Conservation (phyloP, 2,888 invertebrate species). For the Acleris laterana region DNA sequence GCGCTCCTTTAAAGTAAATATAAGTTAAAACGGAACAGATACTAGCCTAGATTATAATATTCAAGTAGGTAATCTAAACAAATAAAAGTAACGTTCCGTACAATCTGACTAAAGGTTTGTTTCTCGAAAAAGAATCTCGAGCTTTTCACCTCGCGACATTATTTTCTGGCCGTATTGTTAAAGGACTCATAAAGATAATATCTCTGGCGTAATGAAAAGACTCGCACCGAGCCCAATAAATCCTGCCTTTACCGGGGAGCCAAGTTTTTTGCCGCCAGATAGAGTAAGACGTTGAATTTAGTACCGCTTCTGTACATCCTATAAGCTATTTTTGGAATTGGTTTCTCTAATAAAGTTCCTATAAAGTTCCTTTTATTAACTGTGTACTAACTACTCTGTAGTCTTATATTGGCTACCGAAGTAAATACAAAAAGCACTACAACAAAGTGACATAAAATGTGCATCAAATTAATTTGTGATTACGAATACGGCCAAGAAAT, state of each 20-base stretch:
- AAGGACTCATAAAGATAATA: slow-evolving; percentile 35
- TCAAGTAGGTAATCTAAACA: background rate
- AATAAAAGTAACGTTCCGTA: slow-evolving; percentile 4
- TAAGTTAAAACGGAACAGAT: too few relatives aligned
- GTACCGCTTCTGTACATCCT: background rate
- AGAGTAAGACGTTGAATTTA: slow-evolving; percentile 16
- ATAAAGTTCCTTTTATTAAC: too few relatives aligned
- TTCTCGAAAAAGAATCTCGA: slow-evolving; percentile 3
- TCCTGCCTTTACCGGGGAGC: slow-evolving; percentile 15
- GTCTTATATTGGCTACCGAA: too few relatives aligned
- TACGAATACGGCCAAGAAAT: too few relatives aligned
- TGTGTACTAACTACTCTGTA: too few relatives aligned
- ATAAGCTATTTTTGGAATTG: background rate
- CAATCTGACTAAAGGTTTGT: slow-evolving; percentile 3
- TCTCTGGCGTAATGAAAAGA: slow-evolving; percentile 34
- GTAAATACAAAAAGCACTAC: too few relatives aligned
- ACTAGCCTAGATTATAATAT: too few relatives aligned
- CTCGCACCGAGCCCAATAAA: slow-evolving; percentile 25
- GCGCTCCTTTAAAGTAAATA: too few relatives aligned
- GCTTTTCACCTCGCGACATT: slow-evolving; percentile 25
- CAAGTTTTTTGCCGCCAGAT: slow-evolving; percentile 21
- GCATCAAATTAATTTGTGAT: too few relatives aligned
- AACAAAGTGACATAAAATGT: too few relatives aligned
- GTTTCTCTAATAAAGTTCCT: too few relatives aligned
- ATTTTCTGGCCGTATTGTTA: slow-evolving; percentile 21